Conservation (phyloP, 2,797 vertebrate species). For the Hyperoplus immaculatus region DNA sequence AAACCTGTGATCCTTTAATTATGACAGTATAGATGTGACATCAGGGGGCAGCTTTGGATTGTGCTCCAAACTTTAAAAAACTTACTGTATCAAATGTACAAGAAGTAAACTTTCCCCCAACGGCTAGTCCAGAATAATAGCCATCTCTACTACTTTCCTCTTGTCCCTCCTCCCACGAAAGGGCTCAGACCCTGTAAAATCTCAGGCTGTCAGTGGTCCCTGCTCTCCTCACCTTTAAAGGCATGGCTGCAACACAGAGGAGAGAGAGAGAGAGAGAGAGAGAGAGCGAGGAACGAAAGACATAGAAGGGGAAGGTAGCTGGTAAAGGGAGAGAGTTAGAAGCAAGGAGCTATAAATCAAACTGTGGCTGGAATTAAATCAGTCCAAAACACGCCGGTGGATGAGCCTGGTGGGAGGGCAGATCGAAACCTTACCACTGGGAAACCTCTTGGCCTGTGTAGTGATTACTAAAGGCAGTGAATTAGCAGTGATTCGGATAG, state of each 20-base stretch:
- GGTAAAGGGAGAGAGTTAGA: slow-evolving; percentile 20
- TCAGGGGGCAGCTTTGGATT: slow-evolving; percentile 1
- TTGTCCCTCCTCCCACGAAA: slow-evolving; percentile 32
- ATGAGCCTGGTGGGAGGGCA: not conserved
- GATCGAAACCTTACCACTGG: slow-evolving; percentile 31
- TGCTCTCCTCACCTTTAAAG: slow-evolving; percentile 59
- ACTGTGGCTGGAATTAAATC: slow-evolving; percentile 43
- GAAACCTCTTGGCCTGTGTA: not conserved
- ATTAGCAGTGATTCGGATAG: slow-evolving; percentile 26
- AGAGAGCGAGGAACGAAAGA: not conserved
- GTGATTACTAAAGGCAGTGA: slow-evolving; percentile 36
- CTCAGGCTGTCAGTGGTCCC: slow-evolving; percentile 36
- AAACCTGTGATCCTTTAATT: not conserved
- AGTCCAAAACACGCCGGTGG: slow-evolving; percentile 34
- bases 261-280: slow-evolving; percentile 1
- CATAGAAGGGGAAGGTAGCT: not conserved
- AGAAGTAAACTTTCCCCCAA: not conserved
- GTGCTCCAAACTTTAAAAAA: not conserved
- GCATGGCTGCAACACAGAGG: slow-evolving; percentile 15
- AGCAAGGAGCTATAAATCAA: slow-evolving; percentile 48
- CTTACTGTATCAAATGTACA: not conserved
- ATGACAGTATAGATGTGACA: slow-evolving; percentile 1
- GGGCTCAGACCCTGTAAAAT: slow-evolving; percentile 40
- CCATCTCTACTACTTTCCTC: not conserved
- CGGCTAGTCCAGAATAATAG: not conserved